phyloP scores from a whole-genome alignment of 2,888 invertebrate species.

The Therioaphis trifolii region DNA sequence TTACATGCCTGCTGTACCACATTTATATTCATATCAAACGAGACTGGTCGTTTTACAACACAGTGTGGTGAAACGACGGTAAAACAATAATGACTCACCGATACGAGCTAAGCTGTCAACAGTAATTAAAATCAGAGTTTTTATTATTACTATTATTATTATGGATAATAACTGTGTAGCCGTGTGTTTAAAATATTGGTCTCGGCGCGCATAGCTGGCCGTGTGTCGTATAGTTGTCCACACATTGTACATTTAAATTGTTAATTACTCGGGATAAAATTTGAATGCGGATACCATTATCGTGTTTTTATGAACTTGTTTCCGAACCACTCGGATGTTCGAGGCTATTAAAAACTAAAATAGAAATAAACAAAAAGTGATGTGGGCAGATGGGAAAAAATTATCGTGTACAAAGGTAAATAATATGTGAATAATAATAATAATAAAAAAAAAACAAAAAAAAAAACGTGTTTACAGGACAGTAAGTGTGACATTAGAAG shows the following conservation, averaged over 20 bases:
- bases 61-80: not conserved
- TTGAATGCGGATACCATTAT: slow-evolving; percentile 33
- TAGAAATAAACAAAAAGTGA: slow-evolving; percentile 32
- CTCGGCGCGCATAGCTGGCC: not conserved
- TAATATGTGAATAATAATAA: too few species aligned
- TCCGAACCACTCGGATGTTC: not conserved
- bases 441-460: slow-evolving; percentile 21
- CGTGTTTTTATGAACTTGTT: slow-evolving; percentile 35
- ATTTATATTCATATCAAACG: slow-evolving; percentile 9
- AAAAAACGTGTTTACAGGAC: slow-evolving; percentile 46
- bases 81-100: slow-evolving; percentile 15
- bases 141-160: slow-evolving; percentile 27
- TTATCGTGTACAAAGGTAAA: slow-evolving; percentile 32
- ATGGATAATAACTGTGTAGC: not conserved
- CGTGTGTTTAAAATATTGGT: slow-evolving; percentile 19
- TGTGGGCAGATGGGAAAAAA: not conserved
- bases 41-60: too few species aligned
- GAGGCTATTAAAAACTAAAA: slow-evolving; percentile 42
- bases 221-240: not conserved
- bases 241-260: not conserved
- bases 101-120: slow-evolving; percentile 11
- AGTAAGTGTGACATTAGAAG: slow-evolving; percentile 39
- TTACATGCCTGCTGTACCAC: not conserved
- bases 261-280: slow-evolving; percentile 39
- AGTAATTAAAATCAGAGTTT: slow-evolving; percentile 34